A percentile compares a stretch with the other conserved stretches of the same genome.
Evolutionary conservation across 2,113 vertebrate genomes (phyloP).

Genomic region (Colius striatus): DNA sequence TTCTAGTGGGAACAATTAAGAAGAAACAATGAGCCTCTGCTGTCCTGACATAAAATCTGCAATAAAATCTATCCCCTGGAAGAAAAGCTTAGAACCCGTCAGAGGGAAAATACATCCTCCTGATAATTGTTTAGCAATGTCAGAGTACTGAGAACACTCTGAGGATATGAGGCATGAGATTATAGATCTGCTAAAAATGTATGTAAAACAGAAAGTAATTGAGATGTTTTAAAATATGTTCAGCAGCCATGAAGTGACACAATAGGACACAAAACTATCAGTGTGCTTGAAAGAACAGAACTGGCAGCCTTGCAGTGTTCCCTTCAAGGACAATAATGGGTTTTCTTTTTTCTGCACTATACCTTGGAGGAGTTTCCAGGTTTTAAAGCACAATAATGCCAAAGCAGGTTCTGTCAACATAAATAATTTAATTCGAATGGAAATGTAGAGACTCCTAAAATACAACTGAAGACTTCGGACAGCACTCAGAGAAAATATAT

Average conservation of each 20-base stretch:
- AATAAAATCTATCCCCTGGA: conserved; percentile 54
- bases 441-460: conserved; percentile 25
- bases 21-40: conserved; percentile 7
- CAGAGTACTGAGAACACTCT: conserved; percentile 11
- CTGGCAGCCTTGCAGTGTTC: neutral
- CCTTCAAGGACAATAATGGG: neutral
- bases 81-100: conserved; percentile 36
- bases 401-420: neutral
- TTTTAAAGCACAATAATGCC: conserved; percentile 2
- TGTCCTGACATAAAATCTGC: conserved; percentile 40
- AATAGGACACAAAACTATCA: conserved; percentile 16
- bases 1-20: conserved; percentile 35
- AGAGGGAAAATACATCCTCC: conserved; percentile 22
- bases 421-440: conserved; percentile 31
- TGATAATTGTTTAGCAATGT: conserved; percentile 35
- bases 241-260: neutral
- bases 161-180: conserved; percentile 55
- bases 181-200: conserved; percentile 54
- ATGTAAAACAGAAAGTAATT: conserved; percentile 52
- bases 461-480: neutral
- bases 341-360: neutral
- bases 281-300: conserved; percentile 30
- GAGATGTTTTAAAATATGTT: conserved; percentile 51
- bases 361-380: conserved; percentile 35
- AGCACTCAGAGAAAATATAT: neutral